Percentiles rank a stretch among this genome's conserved stretches.
These are phyloP conservation scores for Syngnathus acus DNA, from an alignment of 2,797 vertebrate species.

Conservation along the genomic window DNA sequence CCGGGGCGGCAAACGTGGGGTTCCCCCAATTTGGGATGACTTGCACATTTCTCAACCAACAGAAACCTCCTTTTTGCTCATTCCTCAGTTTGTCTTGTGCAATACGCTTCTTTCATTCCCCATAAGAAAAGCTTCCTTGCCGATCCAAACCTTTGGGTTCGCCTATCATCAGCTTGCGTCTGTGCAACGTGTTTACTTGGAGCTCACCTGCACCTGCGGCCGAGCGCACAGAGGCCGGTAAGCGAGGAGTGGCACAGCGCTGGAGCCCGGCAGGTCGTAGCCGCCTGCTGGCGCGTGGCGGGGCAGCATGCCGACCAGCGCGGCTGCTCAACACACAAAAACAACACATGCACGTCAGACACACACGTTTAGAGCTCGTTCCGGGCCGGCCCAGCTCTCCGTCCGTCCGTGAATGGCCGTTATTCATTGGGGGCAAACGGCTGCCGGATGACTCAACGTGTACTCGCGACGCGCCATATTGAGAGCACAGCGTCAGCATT, in stretches of 20 bases:
- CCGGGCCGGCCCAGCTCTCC: not conserved
- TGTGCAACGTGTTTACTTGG: not conserved
- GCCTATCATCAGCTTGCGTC: too few species aligned
- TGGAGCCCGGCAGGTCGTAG: conserved; percentile 67
- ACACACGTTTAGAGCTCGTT: too few species aligned
- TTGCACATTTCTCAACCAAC: too few species aligned
- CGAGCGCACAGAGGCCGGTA: conserved; percentile 57
- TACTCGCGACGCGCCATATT: not conserved
- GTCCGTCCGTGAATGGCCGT: conserved; percentile 54
- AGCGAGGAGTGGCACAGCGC: conserved; percentile 67
- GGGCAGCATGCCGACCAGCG: conserved; percentile 61
- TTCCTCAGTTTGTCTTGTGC: too few species aligned
- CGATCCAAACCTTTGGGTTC: too few species aligned
- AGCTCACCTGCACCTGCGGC: conserved; percentile 59
- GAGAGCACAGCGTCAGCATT: too few species aligned
- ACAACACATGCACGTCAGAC: not conserved
- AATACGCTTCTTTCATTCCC: too few species aligned
- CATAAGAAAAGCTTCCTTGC: too few species aligned
- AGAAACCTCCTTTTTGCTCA: too few species aligned
- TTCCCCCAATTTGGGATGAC: too few species aligned
- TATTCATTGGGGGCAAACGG: conserved; percentile 53
- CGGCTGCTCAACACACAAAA: conserved; percentile 20
- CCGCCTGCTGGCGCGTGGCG: conserved; percentile 63
- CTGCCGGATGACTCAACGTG: conserved; percentile 27
- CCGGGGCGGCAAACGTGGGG: too few species aligned